Conservation (phyloP, 1,140 invertebrate genomes). For the Luehdorfia chinensis region DNA sequence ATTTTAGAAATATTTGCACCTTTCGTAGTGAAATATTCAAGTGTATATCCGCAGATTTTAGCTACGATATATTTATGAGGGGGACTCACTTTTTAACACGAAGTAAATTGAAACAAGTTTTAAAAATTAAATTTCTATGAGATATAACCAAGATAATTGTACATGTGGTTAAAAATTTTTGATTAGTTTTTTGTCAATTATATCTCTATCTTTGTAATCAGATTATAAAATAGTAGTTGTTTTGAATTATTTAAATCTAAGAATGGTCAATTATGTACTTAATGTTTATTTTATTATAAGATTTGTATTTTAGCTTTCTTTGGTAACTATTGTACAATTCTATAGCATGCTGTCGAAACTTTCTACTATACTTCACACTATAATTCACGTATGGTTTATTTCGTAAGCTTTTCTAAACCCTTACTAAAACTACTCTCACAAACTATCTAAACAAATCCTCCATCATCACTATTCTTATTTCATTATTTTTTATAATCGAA, state of each 20-base stretch:
- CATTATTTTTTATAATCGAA: too few species aligned
- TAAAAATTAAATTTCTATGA: constrained; percentile 46
- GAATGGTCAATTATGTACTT: constrained; percentile 74
- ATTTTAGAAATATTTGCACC: constrained; percentile 77
- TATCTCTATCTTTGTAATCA: constrained; percentile 67
- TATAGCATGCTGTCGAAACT: not conserved
- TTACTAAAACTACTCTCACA: too few species aligned
- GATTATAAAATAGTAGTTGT: constrained; percentile 57
- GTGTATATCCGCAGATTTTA: constrained; percentile 69
- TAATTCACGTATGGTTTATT: too few species aligned
- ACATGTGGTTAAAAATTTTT: constrained; percentile 51
- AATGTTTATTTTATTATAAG: constrained; percentile 43
- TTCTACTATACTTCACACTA: too few species aligned
- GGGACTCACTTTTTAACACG: constrained; percentile 33
- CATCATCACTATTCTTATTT: too few species aligned
- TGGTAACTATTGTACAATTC: constrained; percentile 6
- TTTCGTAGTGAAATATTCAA: constrained; percentile 69
- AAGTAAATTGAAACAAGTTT: constrained; percentile 31
- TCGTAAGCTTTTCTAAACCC: too few species aligned
- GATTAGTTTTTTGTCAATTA: constrained; percentile 74
- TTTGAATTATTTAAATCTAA: constrained; percentile 75
- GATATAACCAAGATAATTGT: constrained; percentile 41
- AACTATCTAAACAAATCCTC: too few species aligned
- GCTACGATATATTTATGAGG: constrained; percentile 52
- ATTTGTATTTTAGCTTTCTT: constrained; percentile 20